phyloP scores from a whole-genome alignment of 2,797 vertebrate species.

The Cuculus canorus region DNA sequence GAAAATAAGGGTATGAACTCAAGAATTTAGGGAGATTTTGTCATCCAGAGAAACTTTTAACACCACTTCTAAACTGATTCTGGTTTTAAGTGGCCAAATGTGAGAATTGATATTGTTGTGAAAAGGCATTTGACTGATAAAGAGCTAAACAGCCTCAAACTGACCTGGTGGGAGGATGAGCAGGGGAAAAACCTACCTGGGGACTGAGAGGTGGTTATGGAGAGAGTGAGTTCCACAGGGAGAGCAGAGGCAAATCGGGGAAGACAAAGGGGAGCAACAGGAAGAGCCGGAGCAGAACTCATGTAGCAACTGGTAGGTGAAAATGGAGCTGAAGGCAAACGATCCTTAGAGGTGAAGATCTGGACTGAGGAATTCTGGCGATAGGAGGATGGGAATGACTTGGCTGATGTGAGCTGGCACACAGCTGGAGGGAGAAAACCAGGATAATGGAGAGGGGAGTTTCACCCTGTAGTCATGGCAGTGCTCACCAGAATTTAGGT shows the following conservation, averaged over 20 bases:
- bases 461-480: background rate
- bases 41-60: background rate
- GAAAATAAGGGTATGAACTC: background rate
- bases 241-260: background rate
- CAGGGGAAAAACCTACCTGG: background rate
- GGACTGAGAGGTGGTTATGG: background rate
- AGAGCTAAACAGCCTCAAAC: background rate
- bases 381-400: background rate
- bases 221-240: background rate
- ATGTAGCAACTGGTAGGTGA: background rate
- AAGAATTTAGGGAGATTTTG: background rate
- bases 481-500: background rate
- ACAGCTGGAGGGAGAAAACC: background rate
- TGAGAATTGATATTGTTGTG: background rate
- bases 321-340: background rate
- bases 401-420: background rate
- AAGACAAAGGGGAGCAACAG: background rate
- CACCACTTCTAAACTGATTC: background rate
- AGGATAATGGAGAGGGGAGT: background rate
- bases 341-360: background rate
- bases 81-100: background rate
- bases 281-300: background rate
- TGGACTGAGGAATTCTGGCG: background rate
- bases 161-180: background rate
- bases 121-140: background rate